These are phyloP conservation scores for Potamarius usumacintae DNA, from an alignment of 2,113 vertebrate genomes.

Conservation along the genomic window DNA sequence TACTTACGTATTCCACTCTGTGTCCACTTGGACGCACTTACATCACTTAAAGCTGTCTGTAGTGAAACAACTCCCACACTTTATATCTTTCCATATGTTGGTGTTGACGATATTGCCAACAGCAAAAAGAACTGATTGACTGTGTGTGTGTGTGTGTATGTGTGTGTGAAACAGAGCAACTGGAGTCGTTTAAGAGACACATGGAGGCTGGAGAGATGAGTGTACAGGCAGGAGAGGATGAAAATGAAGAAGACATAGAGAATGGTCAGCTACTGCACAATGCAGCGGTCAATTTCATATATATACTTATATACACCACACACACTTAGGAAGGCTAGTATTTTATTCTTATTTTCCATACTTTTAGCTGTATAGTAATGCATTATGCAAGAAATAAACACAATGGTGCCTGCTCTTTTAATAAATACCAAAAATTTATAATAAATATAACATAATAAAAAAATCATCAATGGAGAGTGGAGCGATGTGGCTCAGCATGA, in stretches of 20 bases:
- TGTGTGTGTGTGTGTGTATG: slow-evolving; percentile 46
- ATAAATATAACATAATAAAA: not conserved
- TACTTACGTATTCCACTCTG: not conserved
- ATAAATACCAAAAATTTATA: not conserved
- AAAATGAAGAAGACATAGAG: slow-evolving; percentile 92
- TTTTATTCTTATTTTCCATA: not conserved
- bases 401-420: not conserved
- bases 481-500: not conserved
- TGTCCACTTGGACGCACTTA: not conserved
- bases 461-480: not conserved
- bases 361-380: not conserved
- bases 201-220: slow-evolving; percentile 95
- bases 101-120: not conserved
- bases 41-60: slow-evolving; percentile 9
- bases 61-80: not conserved
- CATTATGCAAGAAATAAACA: not conserved
- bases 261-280: slow-evolving; percentile 73
- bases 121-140: not conserved
- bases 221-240: slow-evolving; percentile 90
- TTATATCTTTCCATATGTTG: slow-evolving; percentile 10
- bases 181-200: slow-evolving; percentile 94
- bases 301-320: no score
- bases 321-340: not conserved
- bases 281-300: not conserved
- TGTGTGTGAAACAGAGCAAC: slow-evolving; percentile 80